phyloP scores from a whole-genome alignment of 2,888 invertebrate genomes.

The Microctonus brassicae region DNA sequence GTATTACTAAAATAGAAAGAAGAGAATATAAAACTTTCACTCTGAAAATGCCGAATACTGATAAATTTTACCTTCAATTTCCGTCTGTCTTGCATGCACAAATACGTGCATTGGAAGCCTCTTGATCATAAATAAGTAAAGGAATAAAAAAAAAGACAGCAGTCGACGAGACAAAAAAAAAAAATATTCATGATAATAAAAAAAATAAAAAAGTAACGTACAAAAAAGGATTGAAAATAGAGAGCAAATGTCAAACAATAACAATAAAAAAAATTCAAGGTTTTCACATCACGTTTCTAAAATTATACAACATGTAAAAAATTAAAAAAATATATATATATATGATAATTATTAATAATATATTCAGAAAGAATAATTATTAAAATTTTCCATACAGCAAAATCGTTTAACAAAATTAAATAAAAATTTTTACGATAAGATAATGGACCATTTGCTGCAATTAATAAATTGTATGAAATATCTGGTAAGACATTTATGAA shows the following conservation, averaged over 20 bases:
- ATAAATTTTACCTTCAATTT: conserved; percentile 44
- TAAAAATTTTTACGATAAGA: neutral
- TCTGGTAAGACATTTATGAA: neutral
- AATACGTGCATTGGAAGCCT: conserved; percentile 36
- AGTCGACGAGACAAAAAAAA: too few species aligned
- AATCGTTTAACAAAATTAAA: too few species aligned
- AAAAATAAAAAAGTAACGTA: too few species aligned
- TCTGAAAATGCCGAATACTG: conserved; percentile 47
- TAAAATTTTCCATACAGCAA: neutral
- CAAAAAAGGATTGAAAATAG: conserved; percentile 13
- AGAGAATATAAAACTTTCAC: conserved; percentile 46
- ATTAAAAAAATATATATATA: neutral
- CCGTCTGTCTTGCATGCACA: conserved; percentile 4
- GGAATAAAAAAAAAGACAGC: conserved; percentile 16
- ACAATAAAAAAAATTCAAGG: neutral
- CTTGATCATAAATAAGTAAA: conserved; percentile 41
- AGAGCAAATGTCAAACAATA: neutral
- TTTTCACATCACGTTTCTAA: neutral
- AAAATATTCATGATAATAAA: too few species aligned
- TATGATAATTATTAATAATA: neutral
- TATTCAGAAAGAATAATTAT: neutral
- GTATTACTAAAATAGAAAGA: neutral
- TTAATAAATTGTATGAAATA: neutral
- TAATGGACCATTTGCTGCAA: neutral
- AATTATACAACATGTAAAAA: neutral